Conservation (phyloP, 2,797 vertebrate genomes). For the Lateolabrax maculatus region DNA sequence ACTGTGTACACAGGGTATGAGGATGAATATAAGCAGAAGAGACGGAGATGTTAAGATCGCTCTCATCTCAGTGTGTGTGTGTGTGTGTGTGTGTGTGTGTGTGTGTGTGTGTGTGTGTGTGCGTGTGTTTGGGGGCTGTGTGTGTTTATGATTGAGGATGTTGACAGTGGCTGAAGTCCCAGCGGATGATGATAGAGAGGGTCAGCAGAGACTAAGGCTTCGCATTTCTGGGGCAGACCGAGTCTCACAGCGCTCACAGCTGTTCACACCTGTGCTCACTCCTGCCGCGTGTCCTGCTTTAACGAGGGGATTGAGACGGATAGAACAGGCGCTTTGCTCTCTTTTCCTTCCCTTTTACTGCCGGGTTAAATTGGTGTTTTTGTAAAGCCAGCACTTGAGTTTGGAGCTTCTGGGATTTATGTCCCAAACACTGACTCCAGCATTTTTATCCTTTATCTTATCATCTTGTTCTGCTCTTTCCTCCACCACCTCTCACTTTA, state of each 20-base stretch:
- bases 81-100: not conserved
- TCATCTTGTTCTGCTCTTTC: constrained; percentile 30
- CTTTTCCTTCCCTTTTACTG: constrained; percentile 45
- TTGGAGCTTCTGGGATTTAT: constrained; percentile 66
- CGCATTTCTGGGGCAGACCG: constrained; percentile 56
- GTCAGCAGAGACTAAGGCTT: constrained; percentile 57
- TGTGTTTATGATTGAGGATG: constrained; percentile 39
- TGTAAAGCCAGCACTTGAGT: constrained; percentile 58
- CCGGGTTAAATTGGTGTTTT: constrained; percentile 54
- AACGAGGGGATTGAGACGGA: constrained; percentile 60
- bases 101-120: constrained; percentile 13
- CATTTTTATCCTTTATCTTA: constrained; percentile 34
- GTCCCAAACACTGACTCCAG: constrained; percentile 45
- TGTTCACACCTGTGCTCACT: constrained; percentile 63
- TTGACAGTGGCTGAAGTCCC: constrained; percentile 44
- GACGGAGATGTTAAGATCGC: not conserved
- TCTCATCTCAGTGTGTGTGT: constrained; percentile 3
- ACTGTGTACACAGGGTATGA: constrained; percentile 21
- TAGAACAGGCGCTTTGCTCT: constrained; percentile 49
- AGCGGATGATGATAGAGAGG: constrained; percentile 48
- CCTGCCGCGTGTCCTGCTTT: constrained; percentile 67
- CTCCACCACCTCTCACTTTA: constrained; percentile 19
- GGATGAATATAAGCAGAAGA: constrained; percentile 44
- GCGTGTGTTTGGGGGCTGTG: constrained; percentile 5
- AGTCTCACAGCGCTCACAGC: constrained; percentile 41